Percentiles rank a stretch among this genome's conserved stretches.
Conservation (phyloP, 2,888 invertebrate genomes). For the Autographa pulchrina region DNA sequence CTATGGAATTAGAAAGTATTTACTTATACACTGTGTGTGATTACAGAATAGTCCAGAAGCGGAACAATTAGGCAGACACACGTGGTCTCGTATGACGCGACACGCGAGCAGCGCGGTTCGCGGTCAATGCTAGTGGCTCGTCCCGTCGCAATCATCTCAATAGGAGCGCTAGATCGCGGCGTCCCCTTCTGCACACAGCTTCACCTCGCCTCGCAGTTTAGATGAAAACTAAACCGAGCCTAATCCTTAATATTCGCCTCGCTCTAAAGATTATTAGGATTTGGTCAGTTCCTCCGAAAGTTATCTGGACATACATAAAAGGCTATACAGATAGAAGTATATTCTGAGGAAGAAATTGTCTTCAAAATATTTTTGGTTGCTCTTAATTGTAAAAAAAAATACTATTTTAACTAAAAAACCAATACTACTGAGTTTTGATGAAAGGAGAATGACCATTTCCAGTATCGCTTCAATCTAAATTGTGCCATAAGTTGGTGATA, state of each 20-base stretch:
- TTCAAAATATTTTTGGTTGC: neutral
- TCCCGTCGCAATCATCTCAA: constrained; percentile 17
- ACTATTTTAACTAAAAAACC: no score
- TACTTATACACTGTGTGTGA: no score
- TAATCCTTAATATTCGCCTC: neutral
- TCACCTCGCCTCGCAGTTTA: neutral
- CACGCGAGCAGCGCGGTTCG: neutral
- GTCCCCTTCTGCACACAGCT: neutral
- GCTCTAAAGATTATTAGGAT: neutral
- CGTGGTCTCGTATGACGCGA: neutral
- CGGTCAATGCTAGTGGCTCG: neutral
- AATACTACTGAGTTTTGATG: no score
- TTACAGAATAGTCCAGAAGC: neutral
- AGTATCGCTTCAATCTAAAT: no score
- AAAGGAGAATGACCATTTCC: no score
- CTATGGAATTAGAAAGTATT: no score
- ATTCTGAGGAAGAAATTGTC: neutral
- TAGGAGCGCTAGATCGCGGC: constrained; percentile 32
- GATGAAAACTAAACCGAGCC: no score
- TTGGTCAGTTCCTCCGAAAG: neutral
- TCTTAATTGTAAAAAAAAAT: no score
- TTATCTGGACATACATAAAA: neutral
- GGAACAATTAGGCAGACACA: neutral
- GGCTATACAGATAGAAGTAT: no score
- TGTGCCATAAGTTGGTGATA: no score